These are phyloP conservation scores for Philonicus albiceps DNA, from an alignment of 2,888 invertebrate species.

Conservation along the genomic window DNA sequence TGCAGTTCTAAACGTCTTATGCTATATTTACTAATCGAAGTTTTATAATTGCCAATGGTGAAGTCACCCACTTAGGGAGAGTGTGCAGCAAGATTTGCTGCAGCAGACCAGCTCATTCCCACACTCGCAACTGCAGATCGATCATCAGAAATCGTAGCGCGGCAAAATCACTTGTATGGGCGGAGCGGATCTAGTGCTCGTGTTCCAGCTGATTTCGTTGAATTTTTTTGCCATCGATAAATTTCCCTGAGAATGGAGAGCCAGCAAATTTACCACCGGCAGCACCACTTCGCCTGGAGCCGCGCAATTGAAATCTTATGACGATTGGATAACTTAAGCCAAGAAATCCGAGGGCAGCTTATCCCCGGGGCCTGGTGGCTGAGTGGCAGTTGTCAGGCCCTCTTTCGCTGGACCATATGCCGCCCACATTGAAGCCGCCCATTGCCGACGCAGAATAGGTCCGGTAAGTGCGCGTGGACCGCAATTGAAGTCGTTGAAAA, in stretches of 20 bases:
- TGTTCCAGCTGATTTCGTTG: neutral
- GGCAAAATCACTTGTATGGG: neutral
- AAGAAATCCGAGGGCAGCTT: neutral
- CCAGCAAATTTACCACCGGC: constrained; percentile 7
- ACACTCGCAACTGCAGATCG: neutral
- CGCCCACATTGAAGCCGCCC: constrained; percentile 30
- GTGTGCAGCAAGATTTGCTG: neutral
- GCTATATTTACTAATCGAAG: neutral
- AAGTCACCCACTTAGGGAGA: neutral
- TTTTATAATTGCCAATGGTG: neutral
- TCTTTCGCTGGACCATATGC: neutral
- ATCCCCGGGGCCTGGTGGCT: neutral
- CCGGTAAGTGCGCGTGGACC: constrained; percentile 23
- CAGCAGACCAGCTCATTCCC: neutral
- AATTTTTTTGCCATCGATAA: constrained; percentile 2
- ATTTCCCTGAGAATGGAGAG: neutral
- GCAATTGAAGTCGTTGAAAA: constrained; percentile 20
- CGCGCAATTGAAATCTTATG: neutral
- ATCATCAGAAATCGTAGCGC: neutral
- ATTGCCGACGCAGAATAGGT: constrained; percentile 6
- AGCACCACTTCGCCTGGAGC: neutral
- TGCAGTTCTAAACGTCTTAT: neutral
- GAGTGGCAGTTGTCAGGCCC: constrained; percentile 19
- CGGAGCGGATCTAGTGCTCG: neutral
- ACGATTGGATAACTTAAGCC: neutral